Percentiles rank a stretch among this genome's conserved stretches.
Evolutionary conservation across 2,113 vertebrate species (phyloP).

Genomic region (Gorsachius goisagi): DNA sequence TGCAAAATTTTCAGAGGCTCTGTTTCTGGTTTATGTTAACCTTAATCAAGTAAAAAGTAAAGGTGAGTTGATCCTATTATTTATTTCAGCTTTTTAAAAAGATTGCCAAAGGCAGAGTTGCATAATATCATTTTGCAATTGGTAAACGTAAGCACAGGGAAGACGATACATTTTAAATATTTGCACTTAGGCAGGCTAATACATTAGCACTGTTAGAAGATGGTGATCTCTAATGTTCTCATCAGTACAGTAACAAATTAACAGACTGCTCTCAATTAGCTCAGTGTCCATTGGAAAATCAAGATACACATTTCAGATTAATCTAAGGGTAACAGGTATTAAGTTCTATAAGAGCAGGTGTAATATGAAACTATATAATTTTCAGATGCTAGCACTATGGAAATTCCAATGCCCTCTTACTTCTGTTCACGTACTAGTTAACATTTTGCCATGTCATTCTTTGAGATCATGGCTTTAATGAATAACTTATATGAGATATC

Average conservation of each 20-base stretch:
- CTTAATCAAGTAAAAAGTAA: not conserved
- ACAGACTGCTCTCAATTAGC: not conserved
- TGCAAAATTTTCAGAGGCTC: not conserved
- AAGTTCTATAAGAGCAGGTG: not conserved
- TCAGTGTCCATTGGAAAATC: not conserved
- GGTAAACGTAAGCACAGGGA: conserved; percentile 35
- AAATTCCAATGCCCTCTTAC: not conserved
- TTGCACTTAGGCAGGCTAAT: conserved; percentile 47
- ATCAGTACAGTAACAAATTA: not conserved
- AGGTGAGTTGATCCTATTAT: not conserved
- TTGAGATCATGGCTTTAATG: not conserved
- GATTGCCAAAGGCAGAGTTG: conserved; percentile 44
- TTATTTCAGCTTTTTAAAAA: conserved; percentile 31
- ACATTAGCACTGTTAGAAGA: not conserved
- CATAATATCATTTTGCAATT: conserved; percentile 67
- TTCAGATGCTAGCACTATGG: not conserved
- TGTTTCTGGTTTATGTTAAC: not conserved
- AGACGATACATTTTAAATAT: conserved; percentile 61
- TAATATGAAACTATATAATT: not conserved
- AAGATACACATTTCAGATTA: not conserved
- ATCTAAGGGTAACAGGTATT: not conserved
- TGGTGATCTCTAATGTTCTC: not conserved
- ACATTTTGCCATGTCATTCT: not conserved
- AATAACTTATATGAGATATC: not conserved
- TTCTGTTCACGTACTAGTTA: not conserved